Percentiles rank a stretch among this genome's conserved stretches.
Evolutionary conservation across 64 coral and sea anemone species (phyloP).

Genomic region (Montipora efflorescens): DNA sequence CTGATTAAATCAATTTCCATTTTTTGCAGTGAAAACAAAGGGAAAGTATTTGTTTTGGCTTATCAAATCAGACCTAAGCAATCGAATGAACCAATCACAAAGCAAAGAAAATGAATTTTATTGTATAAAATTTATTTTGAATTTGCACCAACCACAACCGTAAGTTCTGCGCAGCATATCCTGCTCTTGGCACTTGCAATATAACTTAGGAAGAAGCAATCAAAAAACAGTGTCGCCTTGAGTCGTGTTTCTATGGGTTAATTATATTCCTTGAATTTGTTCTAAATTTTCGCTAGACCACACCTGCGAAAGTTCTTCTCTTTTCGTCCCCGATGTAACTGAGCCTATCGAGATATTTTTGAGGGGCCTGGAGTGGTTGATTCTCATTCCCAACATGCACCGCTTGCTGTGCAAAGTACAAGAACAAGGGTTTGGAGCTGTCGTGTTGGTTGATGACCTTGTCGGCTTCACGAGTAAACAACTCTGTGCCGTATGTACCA

Average conservation of each 20-base stretch:
- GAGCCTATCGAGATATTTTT: conserved; percentile 80
- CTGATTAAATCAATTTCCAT: too few relatives aligned
- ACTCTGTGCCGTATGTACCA: conserved; percentile 83
- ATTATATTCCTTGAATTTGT: background rate
- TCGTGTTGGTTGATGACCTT: conserved; percentile 77
- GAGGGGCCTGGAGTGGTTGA: conserved; percentile 84
- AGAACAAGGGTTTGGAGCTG: conserved; percentile 74
- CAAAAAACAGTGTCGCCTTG: background rate
- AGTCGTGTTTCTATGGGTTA: background rate
- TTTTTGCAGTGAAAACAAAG: too few relatives aligned
- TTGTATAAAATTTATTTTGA: too few relatives aligned
- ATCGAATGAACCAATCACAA: too few relatives aligned
- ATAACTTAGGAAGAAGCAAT: background rate
- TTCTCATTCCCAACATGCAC: conserved; percentile 86
- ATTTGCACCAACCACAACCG: too few relatives aligned
- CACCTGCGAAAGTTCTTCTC: conserved; percentile 85
- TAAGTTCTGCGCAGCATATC: too few relatives aligned
- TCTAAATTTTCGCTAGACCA: background rate
- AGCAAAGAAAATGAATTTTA: too few relatives aligned
- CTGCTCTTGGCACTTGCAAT: too few relatives aligned
- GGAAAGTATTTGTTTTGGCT: too few relatives aligned
- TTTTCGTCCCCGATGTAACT: conserved; percentile 76
- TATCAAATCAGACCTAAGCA: too few relatives aligned
- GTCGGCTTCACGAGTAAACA: conserved; percentile 88
- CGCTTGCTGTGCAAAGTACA: conserved; percentile 92